A percentile compares a stretch with the other conserved stretches of the same genome.
Evolutionary conservation across 2,888 invertebrate species (phyloP).

Genomic region (Rhingia campestris): DNA sequence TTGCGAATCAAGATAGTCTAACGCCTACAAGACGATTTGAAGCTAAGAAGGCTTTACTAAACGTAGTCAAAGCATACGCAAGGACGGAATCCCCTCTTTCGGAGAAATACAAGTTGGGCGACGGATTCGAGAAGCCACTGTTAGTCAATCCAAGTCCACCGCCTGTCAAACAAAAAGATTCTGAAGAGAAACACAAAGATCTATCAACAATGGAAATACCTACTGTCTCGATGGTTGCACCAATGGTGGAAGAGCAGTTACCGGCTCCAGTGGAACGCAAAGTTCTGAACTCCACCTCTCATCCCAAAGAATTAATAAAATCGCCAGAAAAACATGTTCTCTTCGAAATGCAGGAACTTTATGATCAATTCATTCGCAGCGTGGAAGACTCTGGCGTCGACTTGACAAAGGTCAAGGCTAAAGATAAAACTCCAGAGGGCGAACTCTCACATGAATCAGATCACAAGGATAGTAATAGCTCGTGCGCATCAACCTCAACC

Average conservation of each 20-base stretch:
- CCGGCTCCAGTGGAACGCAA: neutral
- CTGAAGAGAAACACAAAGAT: neutral
- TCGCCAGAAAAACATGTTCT: conserved; percentile 48
- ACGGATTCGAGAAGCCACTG: conserved; percentile 76
- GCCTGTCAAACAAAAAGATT: conserved; percentile 22
- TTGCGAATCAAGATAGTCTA: conserved; percentile 77
- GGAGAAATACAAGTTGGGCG: conserved; percentile 39
- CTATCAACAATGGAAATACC: neutral
- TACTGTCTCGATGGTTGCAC: neutral
- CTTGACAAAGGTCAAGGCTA: conserved; percentile 74
- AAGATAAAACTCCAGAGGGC: conserved; percentile 76
- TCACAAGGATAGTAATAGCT: conserved; percentile 61
- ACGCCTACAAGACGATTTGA: conserved; percentile 75
- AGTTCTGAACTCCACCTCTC: neutral
- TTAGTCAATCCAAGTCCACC: conserved; percentile 78
- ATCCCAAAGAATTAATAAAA: neutral
- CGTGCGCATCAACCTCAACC: conserved; percentile 75
- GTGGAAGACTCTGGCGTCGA: conserved; percentile 78
- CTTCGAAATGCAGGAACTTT: conserved; percentile 80
- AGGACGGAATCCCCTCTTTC: conserved; percentile 13
- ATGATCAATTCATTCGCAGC: conserved; percentile 81
- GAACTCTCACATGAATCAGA: conserved; percentile 75
- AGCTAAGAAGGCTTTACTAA: neutral
- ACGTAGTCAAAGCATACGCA: neutral
- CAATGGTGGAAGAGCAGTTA: neutral